A percentile compares a stretch with the other conserved stretches of the same genome.
Conservation (phyloP, 1,140 invertebrate genomes). For the Cyclargus thomasi region DNA sequence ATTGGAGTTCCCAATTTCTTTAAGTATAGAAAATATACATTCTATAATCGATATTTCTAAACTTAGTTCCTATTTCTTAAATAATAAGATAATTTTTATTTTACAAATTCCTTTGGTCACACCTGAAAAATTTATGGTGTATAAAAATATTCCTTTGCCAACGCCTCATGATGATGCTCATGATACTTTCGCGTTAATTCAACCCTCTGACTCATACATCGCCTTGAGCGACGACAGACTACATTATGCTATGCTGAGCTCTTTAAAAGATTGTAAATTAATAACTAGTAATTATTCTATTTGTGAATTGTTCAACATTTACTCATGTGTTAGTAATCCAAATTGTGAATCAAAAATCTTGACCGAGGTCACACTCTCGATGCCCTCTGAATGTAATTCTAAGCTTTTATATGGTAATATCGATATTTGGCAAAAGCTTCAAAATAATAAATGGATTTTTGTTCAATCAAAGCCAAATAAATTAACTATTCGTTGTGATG, state of each 20-base stretch:
- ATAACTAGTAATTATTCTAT: constrained; percentile 28
- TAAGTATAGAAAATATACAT: constrained; percentile 29
- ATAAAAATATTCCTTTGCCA: constrained; percentile 26
- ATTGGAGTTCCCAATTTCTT: constrained; percentile 3
- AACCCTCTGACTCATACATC: constrained; percentile 25
- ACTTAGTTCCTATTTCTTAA: constrained; percentile 29
- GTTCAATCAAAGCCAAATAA: no score
- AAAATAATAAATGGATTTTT: no score
- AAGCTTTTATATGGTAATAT: constrained; percentile 13
- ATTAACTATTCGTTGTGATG: no score
- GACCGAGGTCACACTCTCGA: constrained; percentile 11
- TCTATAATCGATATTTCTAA: constrained; percentile 27
- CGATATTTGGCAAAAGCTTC: neutral
- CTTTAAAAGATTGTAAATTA: constrained; percentile 20
- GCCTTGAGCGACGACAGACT: constrained; percentile 29
- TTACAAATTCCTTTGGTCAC: constrained; percentile 18
- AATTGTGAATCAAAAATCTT: constrained; percentile 24
- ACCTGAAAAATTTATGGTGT: constrained; percentile 20
- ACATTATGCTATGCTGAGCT: constrained; percentile 27
- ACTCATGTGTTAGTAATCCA: neutral
- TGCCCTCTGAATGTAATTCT: constrained; percentile 12
- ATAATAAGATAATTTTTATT: constrained; percentile 28
- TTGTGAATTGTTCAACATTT: constrained; percentile 20
- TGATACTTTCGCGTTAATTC: constrained; percentile 26
- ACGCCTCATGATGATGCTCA: constrained; percentile 24